These are phyloP conservation scores for Drosophila pseudoobscura DNA, from an alignment of 1,140 invertebrate species.

Conservation along the genomic window DNA sequence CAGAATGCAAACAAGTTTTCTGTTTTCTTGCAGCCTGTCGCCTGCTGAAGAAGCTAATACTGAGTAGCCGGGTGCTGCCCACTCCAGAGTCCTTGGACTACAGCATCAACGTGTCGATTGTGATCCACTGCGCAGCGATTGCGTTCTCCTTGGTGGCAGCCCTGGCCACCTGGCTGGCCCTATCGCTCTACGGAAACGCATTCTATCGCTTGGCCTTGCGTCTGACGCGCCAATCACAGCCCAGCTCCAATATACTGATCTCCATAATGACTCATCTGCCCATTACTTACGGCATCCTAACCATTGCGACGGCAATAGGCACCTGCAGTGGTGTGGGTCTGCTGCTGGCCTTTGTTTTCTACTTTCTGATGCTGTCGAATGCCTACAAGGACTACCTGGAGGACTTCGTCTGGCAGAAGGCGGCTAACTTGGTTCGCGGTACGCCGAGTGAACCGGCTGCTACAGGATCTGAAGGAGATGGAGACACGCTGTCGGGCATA, in stretches of 20 bases:
- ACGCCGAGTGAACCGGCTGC: not conserved
- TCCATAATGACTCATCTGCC: conserved; percentile 81
- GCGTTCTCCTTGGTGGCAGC: conserved; percentile 53
- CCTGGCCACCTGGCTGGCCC: conserved; percentile 51
- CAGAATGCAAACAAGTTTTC: not conserved
- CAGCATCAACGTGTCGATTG: conserved; percentile 66
- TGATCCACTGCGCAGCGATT: conserved; percentile 69
- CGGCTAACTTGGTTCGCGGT: conserved; percentile 58
- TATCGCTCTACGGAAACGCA: conserved; percentile 60
- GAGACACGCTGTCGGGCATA: not conserved
- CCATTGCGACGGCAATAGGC: conserved; percentile 68
- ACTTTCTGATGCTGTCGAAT: conserved; percentile 87
- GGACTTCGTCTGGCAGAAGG: conserved; percentile 85
- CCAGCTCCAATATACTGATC: conserved; percentile 65
- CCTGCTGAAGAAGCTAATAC: conserved; percentile 60
- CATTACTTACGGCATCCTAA: conserved; percentile 73
- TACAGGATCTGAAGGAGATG: not conserved
- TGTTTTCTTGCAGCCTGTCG: conserved; percentile 53
- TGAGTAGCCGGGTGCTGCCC: conserved; percentile 43
- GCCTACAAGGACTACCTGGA: conserved; percentile 90
- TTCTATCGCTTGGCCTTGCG: conserved; percentile 60
- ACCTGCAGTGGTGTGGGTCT: conserved; percentile 84
- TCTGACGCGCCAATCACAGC: conserved; percentile 43
- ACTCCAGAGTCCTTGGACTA: conserved; percentile 53
- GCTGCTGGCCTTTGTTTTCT: conserved; percentile 84